Base-by-base conservation (phyloP, 2,797 vertebrate species). In the Sebastes dallii region DNA sequence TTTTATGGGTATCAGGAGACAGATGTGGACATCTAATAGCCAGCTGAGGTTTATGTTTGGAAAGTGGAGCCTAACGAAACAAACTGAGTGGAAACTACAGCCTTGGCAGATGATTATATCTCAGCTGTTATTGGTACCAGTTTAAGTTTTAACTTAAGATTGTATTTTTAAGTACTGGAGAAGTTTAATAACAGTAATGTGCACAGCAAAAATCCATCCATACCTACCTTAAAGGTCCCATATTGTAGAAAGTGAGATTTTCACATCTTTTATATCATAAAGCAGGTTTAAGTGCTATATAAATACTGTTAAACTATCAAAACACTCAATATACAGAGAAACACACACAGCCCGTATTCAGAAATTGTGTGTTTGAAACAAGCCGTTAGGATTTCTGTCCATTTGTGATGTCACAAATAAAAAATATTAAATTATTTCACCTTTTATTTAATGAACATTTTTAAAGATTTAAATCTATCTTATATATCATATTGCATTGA, bases 41-140 rank as follows among this genome's bases (percentile, higher is more conserved):
- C 68, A 65, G 55, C 55, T 68, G 42, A 77, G 69, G 36, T 56
- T 78, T 10, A 11, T 64, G 24, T 77, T 60, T 59, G 16, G 27
- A 75, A 54, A 34, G 56, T 6, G 3, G 3, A 55, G 58, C 24
- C 14, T 2, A 62, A 56, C 11, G 29, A 32, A 56, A 55, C 14
- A 60, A 22, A 9, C 42, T 20, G n/a, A 71, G 36, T 25, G 11
- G 46, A 69, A 73, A 60, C 25, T 18, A 20, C 39, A 16, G 3
- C 52, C 14, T 22, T 32, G 75, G 66, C 42, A 76, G 42, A 16
- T 70, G 27, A 20, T n/a, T 39, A 6, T 55, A 29, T 62, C 66
- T 67, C 22, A n/a, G 52, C 52, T 59, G 25, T 59, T 62, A 18
- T 58, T 52, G 68, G 58, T 34, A 32, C 5, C 11, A 20, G 46